These are phyloP conservation scores for Masticophis lateralis DNA, from an alignment of 2,797 vertebrate genomes.

Conservation along the genomic window DNA sequence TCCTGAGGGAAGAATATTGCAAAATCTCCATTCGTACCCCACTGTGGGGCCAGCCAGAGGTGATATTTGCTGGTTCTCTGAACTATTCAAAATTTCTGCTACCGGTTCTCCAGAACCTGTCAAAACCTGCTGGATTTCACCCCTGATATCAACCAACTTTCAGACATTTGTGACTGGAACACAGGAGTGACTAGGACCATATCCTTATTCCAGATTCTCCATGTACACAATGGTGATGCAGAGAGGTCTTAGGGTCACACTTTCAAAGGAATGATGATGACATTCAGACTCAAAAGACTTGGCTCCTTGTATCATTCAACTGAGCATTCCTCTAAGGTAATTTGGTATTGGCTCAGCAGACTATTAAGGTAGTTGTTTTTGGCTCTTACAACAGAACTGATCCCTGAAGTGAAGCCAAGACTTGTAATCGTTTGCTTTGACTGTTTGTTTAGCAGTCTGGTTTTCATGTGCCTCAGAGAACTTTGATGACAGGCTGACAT, in stretches of 20 bases:
- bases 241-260: not conserved
- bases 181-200: not conserved
- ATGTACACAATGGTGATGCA: not conserved
- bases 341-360: conserved; percentile 56
- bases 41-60: too few relatives aligned
- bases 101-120: too few relatives aligned
- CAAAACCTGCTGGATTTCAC: too few relatives aligned
- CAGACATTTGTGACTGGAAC: not conserved
- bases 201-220: not conserved
- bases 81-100: too few relatives aligned
- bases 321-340: conserved; percentile 41
- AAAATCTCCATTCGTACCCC: too few relatives aligned
- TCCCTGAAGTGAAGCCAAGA: conserved; percentile 62
- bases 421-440: conserved; percentile 54
- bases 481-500: not conserved
- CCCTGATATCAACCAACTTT: not conserved
- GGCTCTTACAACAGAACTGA: conserved; percentile 53
- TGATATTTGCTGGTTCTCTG: too few relatives aligned
- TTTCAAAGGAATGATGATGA: not conserved
- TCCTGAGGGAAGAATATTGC: too few relatives aligned
- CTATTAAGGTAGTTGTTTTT: conserved; percentile 65
- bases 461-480: conserved; percentile 4
- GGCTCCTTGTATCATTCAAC: conserved; percentile 31
- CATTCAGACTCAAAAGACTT: conserved; percentile 19
- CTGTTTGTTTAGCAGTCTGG: conserved; percentile 25